Percentiles rank a stretch among this genome's conserved stretches.
Evolutionary conservation across 2,113 vertebrate species (phyloP).

Genomic region (Pangasianodon hypophthalmus): DNA sequence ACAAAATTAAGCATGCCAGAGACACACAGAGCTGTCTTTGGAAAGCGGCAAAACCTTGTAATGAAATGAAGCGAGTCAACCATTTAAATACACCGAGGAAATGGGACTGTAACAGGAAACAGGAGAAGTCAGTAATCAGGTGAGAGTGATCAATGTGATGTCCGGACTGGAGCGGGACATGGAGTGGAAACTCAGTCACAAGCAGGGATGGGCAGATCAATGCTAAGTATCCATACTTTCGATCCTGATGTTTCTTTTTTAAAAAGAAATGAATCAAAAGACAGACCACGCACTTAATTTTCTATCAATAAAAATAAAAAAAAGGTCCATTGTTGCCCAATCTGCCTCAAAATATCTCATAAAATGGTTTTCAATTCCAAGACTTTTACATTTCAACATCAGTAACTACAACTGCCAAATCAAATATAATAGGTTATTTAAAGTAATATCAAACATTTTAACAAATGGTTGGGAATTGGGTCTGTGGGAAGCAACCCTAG

Average conservation of each 20-base stretch:
- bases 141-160: background rate
- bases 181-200: background rate
- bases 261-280: background rate
- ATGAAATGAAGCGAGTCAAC: background rate
- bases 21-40: background rate
- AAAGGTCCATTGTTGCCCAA: background rate
- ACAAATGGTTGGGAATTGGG: background rate
- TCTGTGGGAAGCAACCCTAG: background rate
- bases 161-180: background rate
- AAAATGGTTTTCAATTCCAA: background rate
- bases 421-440: background rate
- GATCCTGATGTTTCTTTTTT: background rate
- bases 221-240: background rate
- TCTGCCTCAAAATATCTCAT: background rate
- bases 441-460: background rate
- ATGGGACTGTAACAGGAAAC: background rate
- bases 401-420: background rate
- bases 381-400: background rate
- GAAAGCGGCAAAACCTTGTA: background rate
- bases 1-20: background rate
- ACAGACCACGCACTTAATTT: background rate
- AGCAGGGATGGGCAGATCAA: background rate
- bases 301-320: background rate
- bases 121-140: background rate
- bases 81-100: background rate